Percentiles rank a stretch among this genome's conserved stretches.
Conservation (phyloP, 2,888 invertebrate genomes). For the Leptinotarsa rubiginosa region DNA sequence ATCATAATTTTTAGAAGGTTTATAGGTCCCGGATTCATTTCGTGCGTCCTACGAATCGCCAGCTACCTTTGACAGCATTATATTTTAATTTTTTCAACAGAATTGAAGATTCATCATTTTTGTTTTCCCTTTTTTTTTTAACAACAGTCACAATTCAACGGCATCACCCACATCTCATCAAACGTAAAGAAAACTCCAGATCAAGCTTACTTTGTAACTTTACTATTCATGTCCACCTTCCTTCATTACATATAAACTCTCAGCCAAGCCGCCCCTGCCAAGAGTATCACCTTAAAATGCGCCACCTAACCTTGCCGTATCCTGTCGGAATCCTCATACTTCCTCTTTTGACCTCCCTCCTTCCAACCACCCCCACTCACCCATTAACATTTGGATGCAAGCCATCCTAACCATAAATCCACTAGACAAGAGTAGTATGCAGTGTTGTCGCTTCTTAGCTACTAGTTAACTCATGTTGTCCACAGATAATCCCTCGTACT, state of each 20-base stretch:
- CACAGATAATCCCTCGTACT: conserved; percentile 84
- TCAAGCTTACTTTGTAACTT: too few species aligned
- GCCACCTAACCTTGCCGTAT: conserved; percentile 44
- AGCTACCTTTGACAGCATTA: too few species aligned
- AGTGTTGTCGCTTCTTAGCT: conserved; percentile 10
- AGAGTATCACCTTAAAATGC: conserved; percentile 45
- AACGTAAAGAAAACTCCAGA: too few species aligned
- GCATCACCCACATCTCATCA: too few species aligned
- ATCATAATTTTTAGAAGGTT: too few species aligned
- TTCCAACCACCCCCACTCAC: conserved; percentile 25
- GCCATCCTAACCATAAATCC: conserved; percentile 13
- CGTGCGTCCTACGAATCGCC: too few species aligned
- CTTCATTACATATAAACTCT: neutral
- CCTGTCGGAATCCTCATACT: conserved; percentile 52
- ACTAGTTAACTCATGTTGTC: conserved; percentile 32
- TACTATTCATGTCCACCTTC: neutral
- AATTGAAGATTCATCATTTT: too few species aligned
- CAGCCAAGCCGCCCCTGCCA: conserved; percentile 15
- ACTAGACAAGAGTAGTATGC: conserved; percentile 1
- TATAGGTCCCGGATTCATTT: too few species aligned
- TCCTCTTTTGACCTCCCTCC: conserved; percentile 44
- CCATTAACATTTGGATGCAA: conserved; percentile 11
- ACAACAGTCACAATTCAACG: too few species aligned
- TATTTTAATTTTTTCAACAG: too few species aligned
- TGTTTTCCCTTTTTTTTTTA: too few species aligned